Conservation (phyloP, 1,140 invertebrate species). For the Heliothis virescens region DNA sequence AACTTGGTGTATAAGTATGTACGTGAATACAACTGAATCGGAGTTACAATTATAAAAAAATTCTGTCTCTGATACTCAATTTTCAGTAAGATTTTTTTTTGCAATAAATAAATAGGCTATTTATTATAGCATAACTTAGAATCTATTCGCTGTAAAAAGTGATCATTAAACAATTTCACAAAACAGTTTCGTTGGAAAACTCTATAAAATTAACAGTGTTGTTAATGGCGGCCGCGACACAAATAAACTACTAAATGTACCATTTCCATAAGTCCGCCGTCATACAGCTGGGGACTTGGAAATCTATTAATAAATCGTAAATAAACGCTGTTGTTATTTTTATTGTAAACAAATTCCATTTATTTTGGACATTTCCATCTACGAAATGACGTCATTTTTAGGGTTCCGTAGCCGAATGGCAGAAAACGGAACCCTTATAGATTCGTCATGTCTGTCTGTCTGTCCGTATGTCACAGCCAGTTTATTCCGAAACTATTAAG, state of each 20-base stretch:
- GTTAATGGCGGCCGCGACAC: slow-evolving; percentile 3
- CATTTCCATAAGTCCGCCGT: slow-evolving; percentile 31
- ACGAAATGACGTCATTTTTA: background rate
- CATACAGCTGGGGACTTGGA: background rate
- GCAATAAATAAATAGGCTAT: no score
- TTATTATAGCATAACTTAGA: no score
- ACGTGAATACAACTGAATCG: background rate
- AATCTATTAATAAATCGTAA: slow-evolving; percentile 24
- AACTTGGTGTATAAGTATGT: background rate
- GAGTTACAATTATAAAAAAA: no score
- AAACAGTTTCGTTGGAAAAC: background rate
- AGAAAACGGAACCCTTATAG: no score
- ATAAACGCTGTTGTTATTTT: background rate
- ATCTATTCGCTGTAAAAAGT: background rate
- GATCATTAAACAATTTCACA: slow-evolving; percentile 2
- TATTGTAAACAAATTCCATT: slow-evolving; percentile 19
- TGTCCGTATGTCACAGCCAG: no score
- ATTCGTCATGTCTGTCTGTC: no score
- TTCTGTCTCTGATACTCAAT: no score
- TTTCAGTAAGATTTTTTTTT: no score
- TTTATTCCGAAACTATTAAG: no score
- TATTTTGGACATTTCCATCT: slow-evolving; percentile 34
- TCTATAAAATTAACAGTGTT: background rate
- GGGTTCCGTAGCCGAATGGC: no score
- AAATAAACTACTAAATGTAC: slow-evolving; percentile 36